Evolutionary conservation across 2,113 vertebrate genomes (phyloP).

Genomic region (Lasiurus borealis): DNA sequence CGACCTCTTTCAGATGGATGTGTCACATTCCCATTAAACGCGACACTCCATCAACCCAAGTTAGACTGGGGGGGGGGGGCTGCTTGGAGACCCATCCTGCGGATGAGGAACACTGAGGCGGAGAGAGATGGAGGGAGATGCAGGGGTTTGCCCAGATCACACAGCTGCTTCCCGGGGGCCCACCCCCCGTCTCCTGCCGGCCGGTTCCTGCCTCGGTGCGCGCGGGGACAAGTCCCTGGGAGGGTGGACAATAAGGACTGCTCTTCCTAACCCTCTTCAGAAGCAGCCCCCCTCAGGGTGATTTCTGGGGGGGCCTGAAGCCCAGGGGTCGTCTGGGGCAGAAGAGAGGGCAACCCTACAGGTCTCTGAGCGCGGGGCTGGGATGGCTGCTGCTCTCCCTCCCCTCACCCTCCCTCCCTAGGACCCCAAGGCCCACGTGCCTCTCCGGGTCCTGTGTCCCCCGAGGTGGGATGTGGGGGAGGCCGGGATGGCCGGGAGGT

Average conservation of each 20-base stretch:
- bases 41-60: neutral
- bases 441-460: neutral
- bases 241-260: neutral
- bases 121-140: too few species aligned
- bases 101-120: neutral
- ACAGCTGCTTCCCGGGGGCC: neutral
- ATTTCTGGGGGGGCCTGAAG: neutral
- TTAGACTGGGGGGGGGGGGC: neutral
- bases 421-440: neutral
- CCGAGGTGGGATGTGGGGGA: neutral
- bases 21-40: too few species aligned
- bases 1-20: neutral
- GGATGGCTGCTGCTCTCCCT: neutral
- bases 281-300: neutral
- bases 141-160: neutral
- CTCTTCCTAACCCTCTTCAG: neutral
- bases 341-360: neutral
- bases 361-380: neutral
- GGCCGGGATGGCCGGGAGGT: fast-evolving
- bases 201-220: neutral
- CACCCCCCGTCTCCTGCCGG: too few species aligned
- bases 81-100: neutral
- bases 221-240: neutral
- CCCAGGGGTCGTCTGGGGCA: neutral
- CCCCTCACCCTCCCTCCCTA: fast-evolving